Percentiles rank a stretch among this genome's conserved stretches.
These are phyloP conservation scores for Irena cyanogastra DNA, from an alignment of 2,113 vertebrate species.

Conservation along the genomic window DNA sequence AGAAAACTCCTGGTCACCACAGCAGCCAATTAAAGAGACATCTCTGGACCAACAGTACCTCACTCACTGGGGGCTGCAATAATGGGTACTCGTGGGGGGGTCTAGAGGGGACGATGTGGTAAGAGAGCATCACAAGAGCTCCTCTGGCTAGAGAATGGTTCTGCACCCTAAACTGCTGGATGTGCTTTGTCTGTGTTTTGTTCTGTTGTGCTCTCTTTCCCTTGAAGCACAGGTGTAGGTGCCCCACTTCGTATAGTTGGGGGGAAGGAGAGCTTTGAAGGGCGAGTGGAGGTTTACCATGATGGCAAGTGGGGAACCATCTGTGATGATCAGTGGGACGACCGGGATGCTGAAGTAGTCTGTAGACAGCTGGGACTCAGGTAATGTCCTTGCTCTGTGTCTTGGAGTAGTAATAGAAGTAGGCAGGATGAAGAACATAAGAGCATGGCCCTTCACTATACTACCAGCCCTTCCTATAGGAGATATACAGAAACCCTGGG, in stretches of 20 bases:
- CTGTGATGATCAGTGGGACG: conserved; percentile 90
- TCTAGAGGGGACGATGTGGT: not conserved
- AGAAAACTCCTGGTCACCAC: not conserved
- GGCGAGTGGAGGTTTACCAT: conserved; percentile 87
- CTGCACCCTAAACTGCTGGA: not conserved
- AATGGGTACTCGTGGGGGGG: fast-evolving
- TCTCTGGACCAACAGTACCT: not conserved
- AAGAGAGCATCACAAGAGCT: not conserved
- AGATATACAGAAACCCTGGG: not conserved
- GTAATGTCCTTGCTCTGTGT: conserved; percentile 38
- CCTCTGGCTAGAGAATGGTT: not conserved
- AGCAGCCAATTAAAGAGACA: not conserved
- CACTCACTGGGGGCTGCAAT: not conserved
- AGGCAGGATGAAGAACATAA: not conserved
- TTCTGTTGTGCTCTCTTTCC: conserved; percentile 10
- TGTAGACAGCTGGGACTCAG: conserved; percentile 87
- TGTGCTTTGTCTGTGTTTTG: not conserved
- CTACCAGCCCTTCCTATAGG: not conserved
- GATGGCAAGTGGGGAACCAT: conserved; percentile 85
- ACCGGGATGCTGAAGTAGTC: conserved; percentile 87
- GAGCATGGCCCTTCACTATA: not conserved
- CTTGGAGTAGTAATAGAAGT: not conserved
- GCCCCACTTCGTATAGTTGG: conserved; percentile 82
- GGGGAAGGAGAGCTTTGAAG: conserved; percentile 86
- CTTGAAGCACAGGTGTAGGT: conserved; percentile 74